phyloP scores from a whole-genome alignment of 2,888 invertebrate genomes.

The Macaria notata region DNA sequence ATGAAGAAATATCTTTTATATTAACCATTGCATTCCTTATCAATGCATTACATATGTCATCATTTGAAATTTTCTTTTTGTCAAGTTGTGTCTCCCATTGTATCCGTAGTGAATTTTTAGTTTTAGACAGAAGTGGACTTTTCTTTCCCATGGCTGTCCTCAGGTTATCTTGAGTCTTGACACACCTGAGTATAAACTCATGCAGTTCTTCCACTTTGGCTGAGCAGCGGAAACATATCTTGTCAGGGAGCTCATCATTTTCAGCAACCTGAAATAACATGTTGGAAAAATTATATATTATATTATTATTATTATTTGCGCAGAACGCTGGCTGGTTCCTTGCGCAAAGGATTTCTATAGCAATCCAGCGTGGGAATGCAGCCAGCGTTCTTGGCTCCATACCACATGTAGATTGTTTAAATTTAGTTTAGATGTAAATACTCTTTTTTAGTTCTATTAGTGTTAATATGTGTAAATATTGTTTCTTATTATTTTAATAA shows the following conservation, averaged over 20 bases:
- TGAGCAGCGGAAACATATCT: constrained; percentile 77
- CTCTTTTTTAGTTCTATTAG: too few species aligned
- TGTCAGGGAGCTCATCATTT: constrained; percentile 77
- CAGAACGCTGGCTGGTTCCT: too few species aligned
- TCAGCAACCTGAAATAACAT: constrained; percentile 64
- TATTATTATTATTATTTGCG: too few species aligned
- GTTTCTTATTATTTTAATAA: too few species aligned
- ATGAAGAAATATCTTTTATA: constrained; percentile 54
- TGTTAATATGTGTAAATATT: too few species aligned
- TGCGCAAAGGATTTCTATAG: too few species aligned
- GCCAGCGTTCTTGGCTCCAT: too few species aligned
- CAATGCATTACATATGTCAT: constrained; percentile 73
- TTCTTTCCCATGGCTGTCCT: constrained; percentile 53
- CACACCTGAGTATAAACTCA: constrained; percentile 75
- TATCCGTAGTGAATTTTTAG: constrained; percentile 47
- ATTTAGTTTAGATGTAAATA: too few species aligned
- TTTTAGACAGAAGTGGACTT: constrained; percentile 47
- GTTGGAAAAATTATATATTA: too few species aligned
- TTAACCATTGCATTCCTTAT: constrained; percentile 75
- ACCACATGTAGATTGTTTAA: too few species aligned
- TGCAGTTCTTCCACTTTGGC: constrained; percentile 75
- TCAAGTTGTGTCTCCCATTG: constrained; percentile 71
- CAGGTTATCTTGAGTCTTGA: constrained; percentile 66
- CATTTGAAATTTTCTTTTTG: constrained; percentile 71
- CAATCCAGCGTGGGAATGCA: too few species aligned